Conservation (phyloP, 1,140 invertebrate species). For the Camponotus vicinus region DNA sequence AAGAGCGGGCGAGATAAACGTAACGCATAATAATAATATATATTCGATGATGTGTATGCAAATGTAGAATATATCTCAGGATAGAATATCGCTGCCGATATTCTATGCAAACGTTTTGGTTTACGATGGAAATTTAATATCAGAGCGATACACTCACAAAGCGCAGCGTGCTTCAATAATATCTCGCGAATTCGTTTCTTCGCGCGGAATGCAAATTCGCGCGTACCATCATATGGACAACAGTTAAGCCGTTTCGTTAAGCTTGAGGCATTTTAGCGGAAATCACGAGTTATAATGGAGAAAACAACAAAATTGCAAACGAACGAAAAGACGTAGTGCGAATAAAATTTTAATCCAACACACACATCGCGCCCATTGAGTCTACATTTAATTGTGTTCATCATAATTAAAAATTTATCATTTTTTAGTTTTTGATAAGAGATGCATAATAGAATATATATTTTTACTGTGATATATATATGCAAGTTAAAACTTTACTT, state of each 20-base stretch:
- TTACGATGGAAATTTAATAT: conserved; percentile 71
- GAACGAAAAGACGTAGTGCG: conserved; percentile 35
- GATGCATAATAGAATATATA: neutral
- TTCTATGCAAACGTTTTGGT: conserved; percentile 63
- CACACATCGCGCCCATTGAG: too few relatives aligned
- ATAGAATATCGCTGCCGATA: conserved; percentile 51
- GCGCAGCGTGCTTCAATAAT: conserved; percentile 60
- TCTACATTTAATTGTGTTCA: neutral
- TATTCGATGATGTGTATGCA: conserved; percentile 52
- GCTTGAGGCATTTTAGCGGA: conserved; percentile 65
- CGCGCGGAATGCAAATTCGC: conserved; percentile 48
- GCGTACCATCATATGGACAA: conserved; percentile 55
- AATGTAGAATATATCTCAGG: conserved; percentile 42
- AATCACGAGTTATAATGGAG: conserved; percentile 58
- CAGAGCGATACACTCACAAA: conserved; percentile 35
- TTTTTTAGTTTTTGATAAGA: neutral
- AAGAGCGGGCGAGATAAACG: neutral
- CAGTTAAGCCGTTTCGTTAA: conserved; percentile 71
- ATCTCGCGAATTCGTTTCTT: conserved; percentile 71
- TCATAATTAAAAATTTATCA: neutral
- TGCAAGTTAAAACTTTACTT: neutral
- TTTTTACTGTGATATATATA: neutral
- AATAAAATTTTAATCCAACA: conserved; percentile 2
- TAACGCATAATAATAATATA: conserved; percentile 47
- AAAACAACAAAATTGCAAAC: conserved; percentile 69